Evolutionary conservation across 2,113 vertebrate genomes (phyloP), one percentile per base, ranked within the genome.

Genomic region (Baryphthengus martii): DNA sequence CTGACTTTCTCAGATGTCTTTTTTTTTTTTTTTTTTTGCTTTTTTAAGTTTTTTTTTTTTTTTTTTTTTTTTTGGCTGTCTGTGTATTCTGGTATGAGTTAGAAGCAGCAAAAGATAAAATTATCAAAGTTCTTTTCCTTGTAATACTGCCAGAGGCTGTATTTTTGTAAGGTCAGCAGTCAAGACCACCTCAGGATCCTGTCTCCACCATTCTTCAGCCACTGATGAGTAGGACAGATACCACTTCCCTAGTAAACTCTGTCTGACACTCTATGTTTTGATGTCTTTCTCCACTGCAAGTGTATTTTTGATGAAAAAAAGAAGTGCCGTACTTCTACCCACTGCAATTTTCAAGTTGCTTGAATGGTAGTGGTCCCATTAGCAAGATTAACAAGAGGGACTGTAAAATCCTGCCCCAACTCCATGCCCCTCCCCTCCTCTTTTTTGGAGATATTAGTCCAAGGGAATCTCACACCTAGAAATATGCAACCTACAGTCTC

Each of bases 381-480:
- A 63, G 56, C 8, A 61, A 79, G 26, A 12, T 26, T 37, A 65
- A 44, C 5, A 70, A 92, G 39, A 68, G 20, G 8, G 15, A 31
- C 25, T 59, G 39, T 9, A 63, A 90, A 91, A 42, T 44, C 11
- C 13, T 62, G 3, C 16, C 10, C 61, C 13, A 50, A 5, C 6
- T 42, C 58, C 10, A 33, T 6, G 13, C 3, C 6, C 13, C 29
- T 45, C 2, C 1, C 9, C 28, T 35, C 3, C 9, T 1, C 5
- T 39, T 40, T 47, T 86, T 65, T 50, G 7, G 31, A 52, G 14
- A 19, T 5, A 21, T 10, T 23, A 91, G 19, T 52, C 44, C 25
- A 58, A 80, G 50, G 37, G 20, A 73, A 52, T 49, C 9, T 56
- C 63, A 79, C 18, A 49, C 6, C 17, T 44, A 66, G 40, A 61